phyloP scores from a whole-genome alignment of 2,797 vertebrate species.

The Ceyx erithaca region DNA sequence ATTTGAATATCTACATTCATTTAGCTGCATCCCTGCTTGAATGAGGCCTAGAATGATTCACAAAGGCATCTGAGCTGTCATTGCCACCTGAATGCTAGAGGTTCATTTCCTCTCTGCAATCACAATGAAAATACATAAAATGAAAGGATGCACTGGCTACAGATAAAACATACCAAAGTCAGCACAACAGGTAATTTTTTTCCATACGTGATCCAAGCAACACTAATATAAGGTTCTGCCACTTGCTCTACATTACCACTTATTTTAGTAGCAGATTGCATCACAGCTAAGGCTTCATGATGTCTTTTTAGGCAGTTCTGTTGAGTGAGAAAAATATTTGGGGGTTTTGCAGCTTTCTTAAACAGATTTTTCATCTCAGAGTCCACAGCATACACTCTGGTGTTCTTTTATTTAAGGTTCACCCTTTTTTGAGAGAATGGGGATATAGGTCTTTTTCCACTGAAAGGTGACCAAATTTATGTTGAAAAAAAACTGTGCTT shows the following conservation, averaged over 20 bases:
- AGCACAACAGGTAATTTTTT: neutral
- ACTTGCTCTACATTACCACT: neutral
- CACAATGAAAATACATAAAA: neutral
- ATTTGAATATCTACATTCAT: constrained; percentile 19
- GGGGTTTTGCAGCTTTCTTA: neutral
- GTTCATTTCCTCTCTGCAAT: neutral
- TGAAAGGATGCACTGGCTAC: neutral
- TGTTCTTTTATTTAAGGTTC: neutral
- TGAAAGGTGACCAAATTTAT: neutral
- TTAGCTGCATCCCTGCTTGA: neutral
- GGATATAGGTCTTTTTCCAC: neutral
- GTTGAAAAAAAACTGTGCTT: neutral
- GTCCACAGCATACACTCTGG: neutral
- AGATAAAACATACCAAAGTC: neutral
- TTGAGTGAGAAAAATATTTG: neutral
- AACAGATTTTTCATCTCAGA: neutral
- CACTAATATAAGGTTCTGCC: neutral
- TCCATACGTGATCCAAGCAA: neutral
- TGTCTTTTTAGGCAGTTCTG: neutral
- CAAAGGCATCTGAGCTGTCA: neutral
- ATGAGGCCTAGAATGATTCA: constrained; percentile 12
- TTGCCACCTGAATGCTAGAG: neutral
- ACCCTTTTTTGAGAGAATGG: neutral
- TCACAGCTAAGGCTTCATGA: neutral
- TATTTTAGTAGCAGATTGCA: neutral